Percentiles rank a stretch among this genome's conserved stretches.
Evolutionary conservation across 2,797 vertebrate species (phyloP).

Genomic region (Oreochromis mossambicus): DNA sequence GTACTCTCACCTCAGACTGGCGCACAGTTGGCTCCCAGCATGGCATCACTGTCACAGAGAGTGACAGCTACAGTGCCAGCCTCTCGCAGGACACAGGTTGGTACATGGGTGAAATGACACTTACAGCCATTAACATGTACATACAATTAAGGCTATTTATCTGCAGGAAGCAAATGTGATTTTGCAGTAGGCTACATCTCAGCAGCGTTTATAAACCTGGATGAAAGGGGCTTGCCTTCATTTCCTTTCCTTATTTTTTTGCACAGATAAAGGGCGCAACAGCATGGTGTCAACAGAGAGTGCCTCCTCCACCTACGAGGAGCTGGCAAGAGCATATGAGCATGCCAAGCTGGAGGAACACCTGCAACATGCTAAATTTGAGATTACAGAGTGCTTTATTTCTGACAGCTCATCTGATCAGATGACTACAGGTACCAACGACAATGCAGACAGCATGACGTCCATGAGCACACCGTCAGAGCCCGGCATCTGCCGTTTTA

Average conservation of each 20-base stretch:
- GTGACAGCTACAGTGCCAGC: slow-evolving; percentile 98
- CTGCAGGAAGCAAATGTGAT: background rate
- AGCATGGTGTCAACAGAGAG: slow-evolving; percentile 99
- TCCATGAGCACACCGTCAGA: slow-evolving; percentile 98
- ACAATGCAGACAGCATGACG: slow-evolving; percentile 98
- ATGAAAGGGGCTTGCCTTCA: background rate
- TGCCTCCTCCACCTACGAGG: slow-evolving; percentile 97
- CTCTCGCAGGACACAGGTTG: slow-evolving; percentile 97
- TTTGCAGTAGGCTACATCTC: background rate
- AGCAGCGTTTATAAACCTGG: background rate
- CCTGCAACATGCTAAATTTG: slow-evolving; percentile 96
- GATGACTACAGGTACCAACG: slow-evolving; percentile 98
- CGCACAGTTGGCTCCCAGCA: slow-evolving; percentile 95
- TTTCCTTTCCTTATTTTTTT: background rate
- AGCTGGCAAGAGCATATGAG: slow-evolving; percentile 94
- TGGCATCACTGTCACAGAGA: slow-evolving; percentile 96
- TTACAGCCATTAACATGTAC: slow-evolving; percentile 17
- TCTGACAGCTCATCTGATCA: slow-evolving; percentile 97
- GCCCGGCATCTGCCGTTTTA: slow-evolving; percentile 97
- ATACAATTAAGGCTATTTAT: background rate
- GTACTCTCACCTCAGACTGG: slow-evolving; percentile 96
- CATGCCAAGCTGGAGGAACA: slow-evolving; percentile 99
- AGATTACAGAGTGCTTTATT: slow-evolving; percentile 99
- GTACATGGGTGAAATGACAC: slow-evolving; percentile 24
- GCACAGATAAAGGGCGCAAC: slow-evolving; percentile 94